A percentile compares a stretch with the other conserved stretches of the same genome.
These are phyloP conservation scores for Calameuta filiformis DNA, from an alignment of 2,888 invertebrate species.

Conservation along the genomic window DNA sequence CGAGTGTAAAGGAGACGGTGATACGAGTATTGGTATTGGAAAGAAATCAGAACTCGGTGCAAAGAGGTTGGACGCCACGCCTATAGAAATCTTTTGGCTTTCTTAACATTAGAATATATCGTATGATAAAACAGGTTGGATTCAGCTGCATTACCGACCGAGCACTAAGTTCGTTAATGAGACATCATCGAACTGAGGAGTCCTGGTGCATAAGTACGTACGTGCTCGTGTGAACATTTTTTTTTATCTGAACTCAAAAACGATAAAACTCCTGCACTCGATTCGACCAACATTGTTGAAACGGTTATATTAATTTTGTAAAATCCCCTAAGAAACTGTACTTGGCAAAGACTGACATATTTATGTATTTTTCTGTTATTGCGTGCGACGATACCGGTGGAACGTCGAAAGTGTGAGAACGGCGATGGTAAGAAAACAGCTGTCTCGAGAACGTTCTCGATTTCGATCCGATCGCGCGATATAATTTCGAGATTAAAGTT, in stretches of 20 bases:
- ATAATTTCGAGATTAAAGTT: conserved; percentile 1
- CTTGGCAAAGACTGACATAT: not conserved
- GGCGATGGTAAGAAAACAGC: not conserved
- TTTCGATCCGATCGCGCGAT: not conserved
- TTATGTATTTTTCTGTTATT: not conserved
- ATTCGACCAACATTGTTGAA: too few relatives aligned
- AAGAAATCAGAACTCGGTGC: not conserved
- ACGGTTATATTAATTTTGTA: not conserved
- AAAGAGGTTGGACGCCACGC: not conserved
- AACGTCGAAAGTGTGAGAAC: not conserved
- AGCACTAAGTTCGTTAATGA: not conserved
- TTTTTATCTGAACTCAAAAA: too few relatives aligned
- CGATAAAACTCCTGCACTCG: too few relatives aligned
- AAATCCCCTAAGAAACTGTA: not conserved
- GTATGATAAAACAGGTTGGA: not conserved
- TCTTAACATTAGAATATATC: not conserved
- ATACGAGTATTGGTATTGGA: not conserved
- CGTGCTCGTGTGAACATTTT: not conserved
- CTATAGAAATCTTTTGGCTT: not conserved
- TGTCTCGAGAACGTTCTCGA: not conserved
- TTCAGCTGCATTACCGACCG: not conserved
- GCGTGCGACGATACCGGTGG: not conserved
- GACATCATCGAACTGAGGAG: not conserved
- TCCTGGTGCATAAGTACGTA: too few relatives aligned
- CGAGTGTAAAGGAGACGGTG: not conserved